phyloP scores from a whole-genome alignment of 2,888 invertebrate species.

The Microdon myrmicae region DNA sequence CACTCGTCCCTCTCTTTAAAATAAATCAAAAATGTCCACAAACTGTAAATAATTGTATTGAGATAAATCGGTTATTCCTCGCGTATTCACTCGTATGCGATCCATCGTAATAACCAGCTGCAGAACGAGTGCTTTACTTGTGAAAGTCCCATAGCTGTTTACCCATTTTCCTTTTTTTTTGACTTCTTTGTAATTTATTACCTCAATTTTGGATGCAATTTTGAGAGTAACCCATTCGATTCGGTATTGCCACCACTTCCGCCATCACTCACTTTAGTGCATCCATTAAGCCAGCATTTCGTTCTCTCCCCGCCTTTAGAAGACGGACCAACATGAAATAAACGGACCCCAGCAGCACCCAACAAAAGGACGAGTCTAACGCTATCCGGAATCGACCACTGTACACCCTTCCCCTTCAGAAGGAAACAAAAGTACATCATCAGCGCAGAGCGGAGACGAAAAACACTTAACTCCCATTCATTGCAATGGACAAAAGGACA shows the following conservation, averaged over 20 bases:
- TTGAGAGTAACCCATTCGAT: conserved; percentile 42
- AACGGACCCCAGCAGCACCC: background rate
- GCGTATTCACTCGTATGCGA: conserved; percentile 28
- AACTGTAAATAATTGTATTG: conserved; percentile 42
- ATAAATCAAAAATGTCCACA: conserved; percentile 40
- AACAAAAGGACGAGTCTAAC: conserved; percentile 13
- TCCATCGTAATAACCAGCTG: conserved; percentile 17
- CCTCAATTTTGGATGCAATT: conserved; percentile 47
- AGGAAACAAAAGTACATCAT: conserved; percentile 20
- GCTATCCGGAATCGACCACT: conserved; percentile 1
- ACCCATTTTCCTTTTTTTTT: conserved; percentile 2
- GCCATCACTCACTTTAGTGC: conserved; percentile 50
- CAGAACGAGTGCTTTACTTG: conserved; percentile 23
- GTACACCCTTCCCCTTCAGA: conserved; percentile 11
- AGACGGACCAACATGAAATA: conserved; percentile 3
- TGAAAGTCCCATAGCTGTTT: conserved; percentile 15
- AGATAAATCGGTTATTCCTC: conserved; percentile 27
- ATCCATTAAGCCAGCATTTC: conserved; percentile 44
- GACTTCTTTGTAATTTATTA: conserved; percentile 34
- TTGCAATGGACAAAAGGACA: conserved; percentile 43
- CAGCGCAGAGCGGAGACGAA: conserved; percentile 3
- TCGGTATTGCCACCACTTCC: conserved; percentile 33
- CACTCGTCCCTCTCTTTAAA: conserved; percentile 5
- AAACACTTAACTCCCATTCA: conserved; percentile 38
- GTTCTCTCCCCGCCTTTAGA: conserved; percentile 33